Conservation (phyloP, 2,888 invertebrate species). For the Ophraella communa region DNA sequence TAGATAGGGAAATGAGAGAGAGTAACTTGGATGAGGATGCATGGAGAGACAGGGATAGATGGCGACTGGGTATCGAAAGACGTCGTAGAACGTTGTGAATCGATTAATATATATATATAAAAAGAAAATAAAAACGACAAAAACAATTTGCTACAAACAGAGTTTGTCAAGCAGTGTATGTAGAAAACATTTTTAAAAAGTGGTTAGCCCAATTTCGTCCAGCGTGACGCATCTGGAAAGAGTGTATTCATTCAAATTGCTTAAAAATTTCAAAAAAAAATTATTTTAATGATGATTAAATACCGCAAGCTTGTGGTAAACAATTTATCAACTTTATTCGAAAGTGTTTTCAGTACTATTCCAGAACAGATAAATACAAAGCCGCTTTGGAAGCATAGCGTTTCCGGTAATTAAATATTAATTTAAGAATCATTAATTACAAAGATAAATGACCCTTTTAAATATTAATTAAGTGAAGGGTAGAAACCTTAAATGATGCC, state of each 20-base stretch:
- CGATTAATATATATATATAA: no score
- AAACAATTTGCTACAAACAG: background rate
- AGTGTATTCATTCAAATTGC: conserved; percentile 3
- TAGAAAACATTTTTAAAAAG: background rate
- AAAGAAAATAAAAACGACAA: no score
- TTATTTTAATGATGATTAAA: conserved; percentile 37
- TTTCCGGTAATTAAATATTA: conserved; percentile 56
- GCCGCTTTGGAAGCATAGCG: conserved; percentile 47
- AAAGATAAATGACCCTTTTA: conserved; percentile 56
- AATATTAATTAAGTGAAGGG: conserved; percentile 55
- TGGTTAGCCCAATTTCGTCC: background rate
- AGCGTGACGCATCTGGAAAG: conserved; percentile 3
- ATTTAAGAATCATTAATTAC: conserved; percentile 56
- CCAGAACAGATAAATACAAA: conserved; percentile 44
- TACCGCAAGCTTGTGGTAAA: conserved; percentile 36
- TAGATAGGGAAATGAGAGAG: no score
- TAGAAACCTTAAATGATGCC: conserved; percentile 40
- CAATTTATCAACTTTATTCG: conserved; percentile 41
- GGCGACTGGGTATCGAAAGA: no score
- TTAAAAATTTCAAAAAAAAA: conserved; percentile 18
- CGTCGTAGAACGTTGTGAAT: no score
- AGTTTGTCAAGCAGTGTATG: background rate
- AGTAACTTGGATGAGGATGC: no score
- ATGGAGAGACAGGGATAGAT: no score
- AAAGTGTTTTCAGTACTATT: conserved; percentile 39